Conservation (phyloP, 2,888 invertebrate species). For the Limnephilus lunatus region DNA sequence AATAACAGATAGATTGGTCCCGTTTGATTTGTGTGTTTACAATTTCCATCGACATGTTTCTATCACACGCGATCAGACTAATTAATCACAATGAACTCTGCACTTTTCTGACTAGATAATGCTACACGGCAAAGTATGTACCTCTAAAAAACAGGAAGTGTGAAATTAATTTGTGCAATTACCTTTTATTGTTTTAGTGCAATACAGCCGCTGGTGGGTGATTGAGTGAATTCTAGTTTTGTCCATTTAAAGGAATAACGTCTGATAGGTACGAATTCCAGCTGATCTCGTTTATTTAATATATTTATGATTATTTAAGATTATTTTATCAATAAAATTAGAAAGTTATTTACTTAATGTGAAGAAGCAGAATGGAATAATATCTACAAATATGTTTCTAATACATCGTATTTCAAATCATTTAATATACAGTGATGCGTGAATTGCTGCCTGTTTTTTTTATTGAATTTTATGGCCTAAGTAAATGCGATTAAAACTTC, state of each 20-base stretch:
- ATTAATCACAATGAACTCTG: neutral
- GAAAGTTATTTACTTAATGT: too few relatives aligned
- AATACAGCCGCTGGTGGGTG: neutral
- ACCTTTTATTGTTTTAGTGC: neutral
- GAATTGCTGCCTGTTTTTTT: too few relatives aligned
- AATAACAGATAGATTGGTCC: neutral
- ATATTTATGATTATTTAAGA: too few relatives aligned
- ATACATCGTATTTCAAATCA: too few relatives aligned
- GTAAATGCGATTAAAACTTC: too few relatives aligned
- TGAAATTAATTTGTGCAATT: neutral
- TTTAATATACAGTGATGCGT: too few relatives aligned
- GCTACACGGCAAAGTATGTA: neutral
- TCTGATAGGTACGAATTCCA: too few relatives aligned
- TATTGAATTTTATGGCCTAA: too few relatives aligned
- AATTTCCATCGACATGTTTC: neutral
- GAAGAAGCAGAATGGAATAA: too few relatives aligned
- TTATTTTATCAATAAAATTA: too few relatives aligned
- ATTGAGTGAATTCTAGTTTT: neutral
- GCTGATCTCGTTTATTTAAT: too few relatives aligned
- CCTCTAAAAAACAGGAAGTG: neutral
- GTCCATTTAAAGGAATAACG: neutral
- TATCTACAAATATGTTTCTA: too few relatives aligned
- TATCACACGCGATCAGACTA: neutral
- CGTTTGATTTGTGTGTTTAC: neutral
- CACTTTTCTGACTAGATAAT: neutral